phyloP scores from a whole-genome alignment of 2,797 vertebrate genomes.

The Siniperca obscura region DNA sequence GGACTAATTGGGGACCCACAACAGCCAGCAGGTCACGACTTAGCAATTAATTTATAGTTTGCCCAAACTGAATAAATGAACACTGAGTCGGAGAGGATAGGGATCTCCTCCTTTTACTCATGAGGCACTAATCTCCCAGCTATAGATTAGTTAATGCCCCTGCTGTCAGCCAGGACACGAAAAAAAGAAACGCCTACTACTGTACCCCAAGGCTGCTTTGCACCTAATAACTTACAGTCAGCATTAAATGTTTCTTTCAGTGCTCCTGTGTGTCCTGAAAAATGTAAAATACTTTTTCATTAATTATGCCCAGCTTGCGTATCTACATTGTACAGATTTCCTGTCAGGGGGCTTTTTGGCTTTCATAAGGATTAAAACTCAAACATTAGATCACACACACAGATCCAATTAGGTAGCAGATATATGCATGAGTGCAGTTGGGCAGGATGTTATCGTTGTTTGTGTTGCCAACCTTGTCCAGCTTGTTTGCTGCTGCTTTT shows the following conservation, averaged over 20 bases:
- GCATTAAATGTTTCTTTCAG: slow-evolving; percentile 36
- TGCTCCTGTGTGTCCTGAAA: slow-evolving; percentile 14
- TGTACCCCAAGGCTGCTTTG: slow-evolving; percentile 15
- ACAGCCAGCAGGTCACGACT: slow-evolving; percentile 61
- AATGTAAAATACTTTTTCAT: slow-evolving; percentile 34
- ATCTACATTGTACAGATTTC: slow-evolving; percentile 53
- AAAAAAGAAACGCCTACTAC: slow-evolving; percentile 11
- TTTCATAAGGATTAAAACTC: slow-evolving; percentile 55
- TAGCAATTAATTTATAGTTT: slow-evolving; percentile 73
- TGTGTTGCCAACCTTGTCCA: slow-evolving; percentile 54
- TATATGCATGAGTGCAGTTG: slow-evolving; percentile 15
- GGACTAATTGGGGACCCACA: slow-evolving; percentile 67
- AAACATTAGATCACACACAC: slow-evolving; percentile 46
- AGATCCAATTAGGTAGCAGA: slow-evolving; percentile 57
- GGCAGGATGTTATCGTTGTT: slow-evolving; percentile 51
- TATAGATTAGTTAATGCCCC: slow-evolving; percentile 68
- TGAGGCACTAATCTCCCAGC: slow-evolving; percentile 60
- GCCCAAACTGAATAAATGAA: slow-evolving; percentile 65
- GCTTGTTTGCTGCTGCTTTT: slow-evolving; percentile 40
- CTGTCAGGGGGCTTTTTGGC: slow-evolving; percentile 40
- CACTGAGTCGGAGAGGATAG: slow-evolving; percentile 62
- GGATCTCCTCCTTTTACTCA: slow-evolving; percentile 62
- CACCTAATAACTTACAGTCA: slow-evolving; percentile 59
- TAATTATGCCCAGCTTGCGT: slow-evolving; percentile 40
- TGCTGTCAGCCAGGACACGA: slow-evolving; percentile 34